A percentile compares a stretch with the other conserved stretches of the same genome.
Evolutionary conservation across 1,140 invertebrate species (phyloP).

Genomic region (Carcinoscorpius rotundicauda): DNA sequence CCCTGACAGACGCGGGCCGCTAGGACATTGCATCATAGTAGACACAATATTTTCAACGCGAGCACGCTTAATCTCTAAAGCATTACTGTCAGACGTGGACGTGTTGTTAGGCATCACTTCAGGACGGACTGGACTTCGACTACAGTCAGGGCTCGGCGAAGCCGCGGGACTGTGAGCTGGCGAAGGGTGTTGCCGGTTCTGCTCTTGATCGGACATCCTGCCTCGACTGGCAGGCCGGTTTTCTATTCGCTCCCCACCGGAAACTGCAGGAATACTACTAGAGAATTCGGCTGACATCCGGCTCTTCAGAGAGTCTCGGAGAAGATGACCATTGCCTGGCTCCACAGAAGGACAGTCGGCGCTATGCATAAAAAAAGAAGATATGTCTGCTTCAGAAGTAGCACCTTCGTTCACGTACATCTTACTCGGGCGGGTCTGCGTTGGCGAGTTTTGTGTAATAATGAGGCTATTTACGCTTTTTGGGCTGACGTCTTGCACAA

Average conservation of each 20-base stretch:
- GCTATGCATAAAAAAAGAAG: not conserved
- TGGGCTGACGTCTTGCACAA: no score
- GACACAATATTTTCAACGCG: slow-evolving; percentile 89
- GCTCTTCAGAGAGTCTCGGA: slow-evolving; percentile 34
- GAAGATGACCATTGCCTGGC: slow-evolving; percentile 32
- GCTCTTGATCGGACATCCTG: not conserved
- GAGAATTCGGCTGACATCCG: no score
- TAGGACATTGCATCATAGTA: slow-evolving; percentile 50
- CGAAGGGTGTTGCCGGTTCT: slow-evolving; percentile 7
- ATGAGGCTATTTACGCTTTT: no score
- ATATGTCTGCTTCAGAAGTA: not conserved
- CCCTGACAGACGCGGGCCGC: not conserved
- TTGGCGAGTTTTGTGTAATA: not conserved
- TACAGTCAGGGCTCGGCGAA: slow-evolving; percentile 8
- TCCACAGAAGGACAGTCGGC: slow-evolving; percentile 9
- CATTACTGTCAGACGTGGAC: not conserved
- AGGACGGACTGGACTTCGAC: no score
- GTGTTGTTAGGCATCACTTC: no score
- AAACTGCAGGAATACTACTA: not conserved
- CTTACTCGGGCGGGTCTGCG: not conserved
- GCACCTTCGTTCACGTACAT: slow-evolving; percentile 9
- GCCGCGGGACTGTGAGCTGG: slow-evolving; percentile 14
- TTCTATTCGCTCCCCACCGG: slow-evolving; percentile 28
- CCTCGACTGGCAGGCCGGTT: not conserved
- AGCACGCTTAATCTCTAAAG: slow-evolving; percentile 65